These are phyloP conservation scores for Sminthurinus aureus DNA, from an alignment of 2,888 invertebrate genomes.

Conservation along the genomic window DNA sequence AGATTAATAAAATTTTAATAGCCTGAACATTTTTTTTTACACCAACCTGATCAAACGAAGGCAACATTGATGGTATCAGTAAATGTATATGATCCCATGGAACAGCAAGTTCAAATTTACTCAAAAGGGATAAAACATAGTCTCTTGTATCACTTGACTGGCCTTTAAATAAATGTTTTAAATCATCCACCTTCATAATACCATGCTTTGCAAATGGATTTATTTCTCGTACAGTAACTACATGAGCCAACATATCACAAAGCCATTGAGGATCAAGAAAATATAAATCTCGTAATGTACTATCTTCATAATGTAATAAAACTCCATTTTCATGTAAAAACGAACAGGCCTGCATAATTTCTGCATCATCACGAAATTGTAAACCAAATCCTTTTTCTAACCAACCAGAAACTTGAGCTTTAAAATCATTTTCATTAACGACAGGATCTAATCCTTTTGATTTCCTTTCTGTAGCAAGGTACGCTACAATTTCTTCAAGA, in stretches of 20 bases:
- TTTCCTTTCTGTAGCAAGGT: conserved; percentile 75
- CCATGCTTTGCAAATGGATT: conserved; percentile 93
- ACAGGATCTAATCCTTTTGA: conserved; percentile 74
- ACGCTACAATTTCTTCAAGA: conserved; percentile 88
- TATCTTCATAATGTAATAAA: conserved; percentile 91
- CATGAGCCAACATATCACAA: conserved; percentile 96
- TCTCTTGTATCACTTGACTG: conserved; percentile 72
- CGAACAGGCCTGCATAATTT: conserved; percentile 76
- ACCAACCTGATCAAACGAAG: conserved; percentile 75
- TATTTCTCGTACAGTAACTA: conserved; percentile 91
- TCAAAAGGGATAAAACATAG: conserved; percentile 88
- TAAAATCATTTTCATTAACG: conserved; percentile 80
- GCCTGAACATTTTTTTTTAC: too few relatives aligned
- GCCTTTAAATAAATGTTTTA: conserved; percentile 90
- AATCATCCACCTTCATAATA: conserved; percentile 91
- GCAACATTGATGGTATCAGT: conserved; percentile 88
- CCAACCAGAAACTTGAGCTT: conserved; percentile 63
- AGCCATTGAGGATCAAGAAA: conserved; percentile 99
- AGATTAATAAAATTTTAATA: too few relatives aligned
- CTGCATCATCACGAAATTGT: conserved; percentile 58
- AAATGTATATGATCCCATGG: conserved; percentile 93
- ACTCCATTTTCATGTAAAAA: conserved; percentile 98
- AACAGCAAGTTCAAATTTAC: conserved; percentile 96
- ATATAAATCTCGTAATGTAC: conserved; percentile 90
- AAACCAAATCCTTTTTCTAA: conserved; percentile 58